Conservation (phyloP, 2,888 invertebrate species). For the Panopea generosa region DNA sequence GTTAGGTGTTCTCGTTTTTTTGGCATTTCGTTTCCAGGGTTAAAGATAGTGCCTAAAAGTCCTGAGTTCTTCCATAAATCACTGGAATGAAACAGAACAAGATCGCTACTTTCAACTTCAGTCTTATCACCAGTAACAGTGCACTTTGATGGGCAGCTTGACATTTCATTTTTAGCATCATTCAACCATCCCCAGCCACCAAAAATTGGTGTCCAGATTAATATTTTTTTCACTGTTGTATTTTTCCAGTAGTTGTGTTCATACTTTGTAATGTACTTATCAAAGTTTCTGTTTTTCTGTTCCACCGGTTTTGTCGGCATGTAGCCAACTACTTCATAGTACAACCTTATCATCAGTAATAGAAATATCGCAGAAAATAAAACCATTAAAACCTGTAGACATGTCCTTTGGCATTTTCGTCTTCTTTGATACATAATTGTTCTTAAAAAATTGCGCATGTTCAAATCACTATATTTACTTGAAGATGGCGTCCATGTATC, state of each 20-base stretch:
- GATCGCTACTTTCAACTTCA: conserved; percentile 63
- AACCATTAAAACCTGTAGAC: conserved; percentile 24
- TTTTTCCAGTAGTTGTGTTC: conserved; percentile 33
- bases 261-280: conserved; percentile 45
- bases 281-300: conserved; percentile 32
- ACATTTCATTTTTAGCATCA: conserved; percentile 22
- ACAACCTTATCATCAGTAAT: conserved; percentile 20
- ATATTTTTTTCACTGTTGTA: conserved; percentile 24
- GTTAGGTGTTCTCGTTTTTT: conserved; percentile 47
- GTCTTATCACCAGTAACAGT: conserved; percentile 59
- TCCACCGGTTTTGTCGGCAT: conserved; percentile 28
- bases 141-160: conserved; percentile 32
- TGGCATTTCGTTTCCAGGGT: conserved; percentile 57
- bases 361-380: conserved; percentile 15
- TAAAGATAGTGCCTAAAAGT: conserved; percentile 33
- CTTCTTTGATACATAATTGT: background rate
- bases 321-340: conserved; percentile 17
- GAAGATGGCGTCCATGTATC: too few relatives aligned
- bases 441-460: too few relatives aligned
- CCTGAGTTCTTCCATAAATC: conserved; percentile 64
- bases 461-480: too few relatives aligned
- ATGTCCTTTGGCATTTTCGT: conserved; percentile 8
- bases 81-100: conserved; percentile 71
- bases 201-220: conserved; percentile 57
- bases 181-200: conserved; percentile 39